Conservation (phyloP, 2,113 vertebrate species). For the Centrocercus urophasianus region DNA sequence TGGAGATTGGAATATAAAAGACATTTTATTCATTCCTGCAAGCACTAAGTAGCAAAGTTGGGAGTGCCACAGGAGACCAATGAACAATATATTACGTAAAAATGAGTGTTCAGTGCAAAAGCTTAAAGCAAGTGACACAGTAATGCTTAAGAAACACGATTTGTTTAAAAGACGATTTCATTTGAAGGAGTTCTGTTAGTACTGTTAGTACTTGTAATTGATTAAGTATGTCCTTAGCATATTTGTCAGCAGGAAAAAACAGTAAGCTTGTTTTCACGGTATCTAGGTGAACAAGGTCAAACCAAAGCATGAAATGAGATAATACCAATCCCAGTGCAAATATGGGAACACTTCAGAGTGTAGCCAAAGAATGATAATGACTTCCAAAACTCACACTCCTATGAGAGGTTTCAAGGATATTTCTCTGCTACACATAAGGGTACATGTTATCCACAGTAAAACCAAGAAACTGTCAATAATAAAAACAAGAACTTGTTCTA, state of each 20-base stretch:
- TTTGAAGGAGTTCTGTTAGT: conserved; percentile 6
- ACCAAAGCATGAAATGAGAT: conserved; percentile 33
- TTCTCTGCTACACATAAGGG: not conserved
- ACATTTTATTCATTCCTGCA: conserved; percentile 1
- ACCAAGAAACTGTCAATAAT: not conserved
- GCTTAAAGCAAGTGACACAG: not conserved
- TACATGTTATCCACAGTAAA: not conserved
- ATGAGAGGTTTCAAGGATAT: not conserved
- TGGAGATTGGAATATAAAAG: not conserved
- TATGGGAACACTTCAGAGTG: not conserved
- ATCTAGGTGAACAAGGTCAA: conserved; percentile 63
- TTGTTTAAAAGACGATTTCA: conserved; percentile 7
- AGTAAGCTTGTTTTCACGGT: conserved; percentile 44
- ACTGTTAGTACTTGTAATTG: conserved; percentile 6
- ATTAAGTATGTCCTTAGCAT: conserved; percentile 21
- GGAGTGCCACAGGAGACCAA: not conserved
- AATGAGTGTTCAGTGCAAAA: conserved; percentile 12
- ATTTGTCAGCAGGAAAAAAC: conserved; percentile 46
- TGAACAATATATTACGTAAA: conserved; percentile 39
- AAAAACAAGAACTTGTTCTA: not conserved
- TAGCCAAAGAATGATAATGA: not conserved
- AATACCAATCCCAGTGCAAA: conserved; percentile 35
- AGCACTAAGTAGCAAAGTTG: not conserved
- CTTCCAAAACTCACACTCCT: not conserved
- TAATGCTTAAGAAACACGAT: not conserved